phyloP scores from a whole-genome alignment of 2,113 vertebrate genomes.

The Leptodactylus fuscus region DNA sequence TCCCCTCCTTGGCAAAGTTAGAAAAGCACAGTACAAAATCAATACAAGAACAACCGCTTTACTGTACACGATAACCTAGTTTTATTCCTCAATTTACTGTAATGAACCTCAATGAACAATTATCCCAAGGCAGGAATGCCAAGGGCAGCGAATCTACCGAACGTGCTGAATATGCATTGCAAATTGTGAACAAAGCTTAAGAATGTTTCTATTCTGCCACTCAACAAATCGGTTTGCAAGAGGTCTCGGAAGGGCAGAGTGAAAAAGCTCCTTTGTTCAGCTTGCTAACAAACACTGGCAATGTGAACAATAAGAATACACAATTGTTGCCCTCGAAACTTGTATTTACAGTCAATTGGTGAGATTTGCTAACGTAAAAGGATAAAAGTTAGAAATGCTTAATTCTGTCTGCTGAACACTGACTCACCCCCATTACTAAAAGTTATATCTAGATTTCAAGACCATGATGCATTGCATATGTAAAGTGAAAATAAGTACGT shows the following conservation, averaged over 20 bases:
- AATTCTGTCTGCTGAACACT: no score
- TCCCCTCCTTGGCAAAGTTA: no score
- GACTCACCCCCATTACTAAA: no score
- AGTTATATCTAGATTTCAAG: no score
- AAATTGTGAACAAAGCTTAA: conserved; percentile 3
- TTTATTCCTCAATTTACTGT: background rate
- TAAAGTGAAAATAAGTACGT: no score
- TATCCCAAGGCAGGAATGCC: background rate
- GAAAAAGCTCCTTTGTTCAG: background rate
- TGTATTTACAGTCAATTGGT: background rate
- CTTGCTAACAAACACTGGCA: background rate
- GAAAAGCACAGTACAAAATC: no score
- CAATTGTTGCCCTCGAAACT: background rate
- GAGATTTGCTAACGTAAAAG: background rate
- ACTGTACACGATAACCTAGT: background rate
- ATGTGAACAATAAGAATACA: no score
- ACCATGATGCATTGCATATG: no score
- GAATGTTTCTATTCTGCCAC: background rate
- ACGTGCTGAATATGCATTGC: background rate
- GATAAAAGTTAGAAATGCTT: background rate
- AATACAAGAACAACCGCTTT: no score
- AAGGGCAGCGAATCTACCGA: background rate
- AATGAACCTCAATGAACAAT: background rate
- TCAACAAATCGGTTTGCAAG: background rate
- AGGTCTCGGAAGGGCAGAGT: conserved; percentile 11